Evolutionary conservation across 2,113 vertebrate genomes (phyloP).

Genomic region (Haemorhous mexicanus): DNA sequence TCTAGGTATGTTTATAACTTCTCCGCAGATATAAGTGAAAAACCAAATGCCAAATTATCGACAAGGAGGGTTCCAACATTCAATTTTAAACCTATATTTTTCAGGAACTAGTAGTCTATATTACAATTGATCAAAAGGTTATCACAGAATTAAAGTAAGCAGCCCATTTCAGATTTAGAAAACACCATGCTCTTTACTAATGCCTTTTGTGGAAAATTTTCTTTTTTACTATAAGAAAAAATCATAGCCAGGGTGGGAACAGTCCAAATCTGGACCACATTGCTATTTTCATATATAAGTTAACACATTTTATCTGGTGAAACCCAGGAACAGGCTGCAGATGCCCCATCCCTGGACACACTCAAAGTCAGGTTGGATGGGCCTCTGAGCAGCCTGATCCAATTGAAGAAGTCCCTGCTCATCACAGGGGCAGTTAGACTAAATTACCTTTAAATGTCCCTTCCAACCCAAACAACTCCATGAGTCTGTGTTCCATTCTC

Average conservation of each 20-base stretch:
- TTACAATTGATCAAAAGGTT: background rate
- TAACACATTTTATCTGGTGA: background rate
- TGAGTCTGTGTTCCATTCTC: background rate
- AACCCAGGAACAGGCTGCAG: background rate
- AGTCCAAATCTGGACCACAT: background rate
- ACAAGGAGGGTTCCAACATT: background rate
- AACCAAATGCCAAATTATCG: background rate
- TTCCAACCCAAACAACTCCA: background rate
- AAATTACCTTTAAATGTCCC: background rate
- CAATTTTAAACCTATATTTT: background rate
- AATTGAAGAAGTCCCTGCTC: background rate
- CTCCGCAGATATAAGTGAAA: background rate
- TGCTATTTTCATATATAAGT: background rate
- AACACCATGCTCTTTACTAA: fast-evolving
- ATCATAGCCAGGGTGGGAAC: background rate
- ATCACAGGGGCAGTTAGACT: background rate
- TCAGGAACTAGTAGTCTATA: background rate
- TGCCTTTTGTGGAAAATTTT: background rate
- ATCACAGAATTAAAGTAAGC: background rate
- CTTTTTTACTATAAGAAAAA: background rate
- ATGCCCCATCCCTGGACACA: background rate
- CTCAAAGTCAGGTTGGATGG: fast-evolving
- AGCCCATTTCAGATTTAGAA: background rate
- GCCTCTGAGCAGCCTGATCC: background rate
- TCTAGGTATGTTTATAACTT: background rate